These are phyloP conservation scores for Hydrotaea diabolus DNA, from an alignment of 2,888 invertebrate species.

Conservation along the genomic window DNA sequence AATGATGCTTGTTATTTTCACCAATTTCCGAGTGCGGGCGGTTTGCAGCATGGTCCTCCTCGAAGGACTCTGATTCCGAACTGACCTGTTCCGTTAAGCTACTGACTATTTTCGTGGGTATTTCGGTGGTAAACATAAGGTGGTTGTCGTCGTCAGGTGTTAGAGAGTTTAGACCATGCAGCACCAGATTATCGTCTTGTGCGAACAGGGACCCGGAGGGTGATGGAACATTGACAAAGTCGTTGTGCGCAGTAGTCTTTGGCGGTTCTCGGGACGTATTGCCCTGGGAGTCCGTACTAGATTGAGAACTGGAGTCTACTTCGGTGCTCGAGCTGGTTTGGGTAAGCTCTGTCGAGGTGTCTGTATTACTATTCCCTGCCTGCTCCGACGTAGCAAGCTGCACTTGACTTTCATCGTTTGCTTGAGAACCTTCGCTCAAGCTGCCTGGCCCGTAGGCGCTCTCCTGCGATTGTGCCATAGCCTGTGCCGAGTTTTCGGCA, in stretches of 20 bases:
- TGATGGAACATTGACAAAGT: constrained; percentile 77
- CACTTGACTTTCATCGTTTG: constrained; percentile 43
- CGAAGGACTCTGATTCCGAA: constrained; percentile 76
- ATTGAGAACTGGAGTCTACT: constrained; percentile 62
- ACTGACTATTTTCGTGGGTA: constrained; percentile 77
- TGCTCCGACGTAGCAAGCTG: constrained; percentile 20
- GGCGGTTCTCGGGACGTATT: constrained; percentile 70
- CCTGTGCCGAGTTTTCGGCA: constrained; percentile 69
- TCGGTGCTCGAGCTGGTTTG: constrained; percentile 24
- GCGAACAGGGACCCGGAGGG: constrained; percentile 74
- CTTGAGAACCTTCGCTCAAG: not conserved
- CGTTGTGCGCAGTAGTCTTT: constrained; percentile 74
- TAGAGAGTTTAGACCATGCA: constrained; percentile 76
- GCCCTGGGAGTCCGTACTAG: constrained; percentile 73
- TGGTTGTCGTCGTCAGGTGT: constrained; percentile 70
- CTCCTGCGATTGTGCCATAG: constrained; percentile 64
- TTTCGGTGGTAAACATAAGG: constrained; percentile 75
- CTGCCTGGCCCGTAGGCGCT: constrained; percentile 36
- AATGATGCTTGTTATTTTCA: constrained; percentile 9
- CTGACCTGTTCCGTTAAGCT: constrained; percentile 71
- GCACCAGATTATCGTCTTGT: constrained; percentile 76
- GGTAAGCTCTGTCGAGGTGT: constrained; percentile 16
- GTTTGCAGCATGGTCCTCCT: constrained; percentile 69
- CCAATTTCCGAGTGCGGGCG: not conserved
- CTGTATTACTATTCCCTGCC: constrained; percentile 4